Base-by-base conservation (phyloP, 1,140 invertebrate species). In the Cardiocondyla obscurior region DNA sequence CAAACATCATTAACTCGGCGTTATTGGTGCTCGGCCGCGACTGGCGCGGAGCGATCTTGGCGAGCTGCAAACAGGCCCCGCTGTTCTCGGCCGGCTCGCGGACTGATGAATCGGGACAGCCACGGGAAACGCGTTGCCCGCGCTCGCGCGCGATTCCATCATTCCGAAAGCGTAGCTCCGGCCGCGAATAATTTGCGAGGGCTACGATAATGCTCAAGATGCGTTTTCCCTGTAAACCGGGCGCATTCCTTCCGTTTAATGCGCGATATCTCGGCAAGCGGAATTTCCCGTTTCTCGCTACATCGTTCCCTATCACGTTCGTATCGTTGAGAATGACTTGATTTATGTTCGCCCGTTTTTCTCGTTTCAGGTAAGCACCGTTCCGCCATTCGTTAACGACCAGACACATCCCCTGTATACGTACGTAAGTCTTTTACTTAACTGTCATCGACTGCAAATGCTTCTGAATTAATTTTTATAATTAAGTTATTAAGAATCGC, bases 1-100 rank as follows among this genome's bases (percentile, higher is more conserved):
- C 81, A 90, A 90, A 90, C 85, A 89, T 90, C 89, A 90, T 90
- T 90, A 90, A 90, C 87, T 87, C 73, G 81, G 77, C 65, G 84
- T 89, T 90, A 90, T 90, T 86, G 89, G 85, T 89, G 85, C 85
- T 89, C 72, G 87, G 81, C 82, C 72, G 82, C 72, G 84, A 85
- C 86, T 88, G 86, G 87, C 87, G 83, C 82, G 25, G 85, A 62
- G 33, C 58, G 76, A 69, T 81, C 82, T 49, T 28, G 82, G 55
- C 85, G 49, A 72, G 64, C 82, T 49, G 86, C 86, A 58, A 88
- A 88, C 86, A 81, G 86, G 60, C 83, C 62, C 58, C 83, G 86
- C 87, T 88, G 87, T 88, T 85, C 83, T 88, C 87, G 65, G 74
- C 51, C 53, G 12, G 65, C 39, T 36, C 30, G 30, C 39, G 12